Evolutionary conservation across 2,113 vertebrate species (phyloP), one percentile per base, ranked within the genome.

Genomic region (Indri indri): DNA sequence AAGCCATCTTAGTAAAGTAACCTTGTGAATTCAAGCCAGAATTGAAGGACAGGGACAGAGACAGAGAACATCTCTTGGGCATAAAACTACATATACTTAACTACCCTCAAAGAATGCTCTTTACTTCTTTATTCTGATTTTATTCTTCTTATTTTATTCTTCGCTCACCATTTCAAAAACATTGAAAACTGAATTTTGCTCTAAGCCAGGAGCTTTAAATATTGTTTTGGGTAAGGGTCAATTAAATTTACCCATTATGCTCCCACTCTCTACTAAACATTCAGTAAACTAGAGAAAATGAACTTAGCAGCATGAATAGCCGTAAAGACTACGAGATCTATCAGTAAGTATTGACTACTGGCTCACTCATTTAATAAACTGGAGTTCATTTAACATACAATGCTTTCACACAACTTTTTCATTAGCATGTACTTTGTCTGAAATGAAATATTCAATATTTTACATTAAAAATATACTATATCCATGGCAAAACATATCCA

Each of bases 1-100:
- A 97, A 95, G 82, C 57, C 45, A 85, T 73, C 95, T 97, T 32
- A 91, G 94, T 94, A 81, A 90, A 97, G 89, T 23, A 92, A 91
- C 47, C 52, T 89, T 94, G 68, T 88, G 83, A 92, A 93, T 82
- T 59, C 61, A 95, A 87, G 89, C 86, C 86, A 91, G 68, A 94
- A 87, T 4, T 45, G 25, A 95, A 73, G 32, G 88, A 73, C 63
- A 74, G n/a, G 5, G 63, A n/a, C 74, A 74, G 57, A 68, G 61
- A 88, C 40, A 70, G 87, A 90, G 93, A 87, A 16, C n/a, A 76
- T 73, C 47, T 96, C 82, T 91, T 70, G 17, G 88, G 84, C 84
- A 90, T 45, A 95, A 71, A 81, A 79, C n/a, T 27, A 59, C 45
- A 54, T 20, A 45, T 34, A 47, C 37, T 65, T 70, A 83, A 50